Conservation (phyloP, 2,888 invertebrate genomes). For the Leptinotarsa rubiginosa region DNA sequence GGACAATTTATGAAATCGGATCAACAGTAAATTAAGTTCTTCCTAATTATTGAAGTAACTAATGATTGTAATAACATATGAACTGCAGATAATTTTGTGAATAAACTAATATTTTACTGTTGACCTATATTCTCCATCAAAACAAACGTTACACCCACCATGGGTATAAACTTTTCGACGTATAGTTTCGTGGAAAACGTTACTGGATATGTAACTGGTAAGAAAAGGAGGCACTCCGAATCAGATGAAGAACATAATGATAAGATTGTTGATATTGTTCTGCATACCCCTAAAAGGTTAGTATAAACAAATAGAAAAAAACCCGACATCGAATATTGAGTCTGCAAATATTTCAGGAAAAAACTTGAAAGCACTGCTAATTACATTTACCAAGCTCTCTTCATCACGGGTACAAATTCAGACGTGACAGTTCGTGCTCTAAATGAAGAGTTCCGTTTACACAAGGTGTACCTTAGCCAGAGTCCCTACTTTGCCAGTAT, state of each 20-base stretch:
- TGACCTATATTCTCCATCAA: slow-evolving; percentile 29
- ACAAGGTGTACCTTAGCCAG: slow-evolving; percentile 84
- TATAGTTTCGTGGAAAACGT: slow-evolving; percentile 65
- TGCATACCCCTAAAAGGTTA: slow-evolving; percentile 76
- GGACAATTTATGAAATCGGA: background rate
- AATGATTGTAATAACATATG: background rate
- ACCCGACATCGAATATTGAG: background rate
- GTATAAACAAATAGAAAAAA: slow-evolving; percentile 5
- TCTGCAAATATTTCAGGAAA: slow-evolving; percentile 66
- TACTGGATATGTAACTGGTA: slow-evolving; percentile 65
- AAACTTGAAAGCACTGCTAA: slow-evolving; percentile 79
- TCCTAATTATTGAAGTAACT: background rate
- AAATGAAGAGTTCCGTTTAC: slow-evolving; percentile 79
- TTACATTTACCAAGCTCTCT: slow-evolving; percentile 83
- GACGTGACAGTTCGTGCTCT: slow-evolving; percentile 80
- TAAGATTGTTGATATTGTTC: slow-evolving; percentile 69
- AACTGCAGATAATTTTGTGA: background rate
- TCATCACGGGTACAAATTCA: slow-evolving; percentile 80
- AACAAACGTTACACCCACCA: slow-evolving; percentile 47
- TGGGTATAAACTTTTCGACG: slow-evolving; percentile 67
- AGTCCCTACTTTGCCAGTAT: slow-evolving; percentile 84
- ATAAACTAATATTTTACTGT: background rate
- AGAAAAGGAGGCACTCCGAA: slow-evolving; percentile 71
- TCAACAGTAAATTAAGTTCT: background rate
- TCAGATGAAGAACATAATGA: slow-evolving; percentile 68